Evolutionary conservation across 1,140 invertebrate species (phyloP).

Genomic region (Subanguina moxae): DNA sequence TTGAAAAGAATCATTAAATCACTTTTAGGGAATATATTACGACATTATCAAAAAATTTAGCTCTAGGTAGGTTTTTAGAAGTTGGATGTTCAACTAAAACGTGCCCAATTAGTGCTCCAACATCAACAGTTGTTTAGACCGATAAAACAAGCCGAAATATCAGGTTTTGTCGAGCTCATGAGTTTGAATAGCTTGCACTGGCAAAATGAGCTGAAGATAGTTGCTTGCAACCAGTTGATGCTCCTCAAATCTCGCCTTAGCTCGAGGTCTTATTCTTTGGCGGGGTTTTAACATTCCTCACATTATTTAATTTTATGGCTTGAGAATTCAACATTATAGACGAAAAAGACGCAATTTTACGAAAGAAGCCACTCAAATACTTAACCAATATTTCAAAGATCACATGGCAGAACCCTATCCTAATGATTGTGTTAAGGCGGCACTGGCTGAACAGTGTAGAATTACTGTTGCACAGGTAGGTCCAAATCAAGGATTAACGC

Average conservation of each 20-base stretch:
- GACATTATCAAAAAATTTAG: background rate
- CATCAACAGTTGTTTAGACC: background rate
- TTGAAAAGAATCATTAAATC: too few species aligned
- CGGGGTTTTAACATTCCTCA: background rate
- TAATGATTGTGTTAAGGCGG: background rate
- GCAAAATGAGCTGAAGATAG: constrained; percentile 2
- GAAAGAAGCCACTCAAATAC: constrained; percentile 4
- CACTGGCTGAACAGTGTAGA: constrained; percentile 6
- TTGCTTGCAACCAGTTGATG: background rate
- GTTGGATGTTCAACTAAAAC: background rate
- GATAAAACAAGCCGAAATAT: background rate
- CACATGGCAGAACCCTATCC: constrained; percentile 5
- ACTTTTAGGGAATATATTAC: too few species aligned
- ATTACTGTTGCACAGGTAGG: background rate
- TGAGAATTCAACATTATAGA: background rate
- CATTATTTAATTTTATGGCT: background rate
- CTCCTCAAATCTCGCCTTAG: background rate
- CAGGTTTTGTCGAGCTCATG: background rate
- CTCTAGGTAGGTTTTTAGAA: background rate
- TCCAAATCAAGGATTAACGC: too few species aligned
- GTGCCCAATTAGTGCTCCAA: background rate
- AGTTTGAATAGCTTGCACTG: background rate
- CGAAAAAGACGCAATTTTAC: constrained; percentile 8
- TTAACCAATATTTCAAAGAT: constrained; percentile 3
- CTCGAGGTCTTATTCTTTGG: background rate